Base-by-base conservation (phyloP, 2,888 invertebrate genomes). In the Dastarcus helophoroides region DNA sequence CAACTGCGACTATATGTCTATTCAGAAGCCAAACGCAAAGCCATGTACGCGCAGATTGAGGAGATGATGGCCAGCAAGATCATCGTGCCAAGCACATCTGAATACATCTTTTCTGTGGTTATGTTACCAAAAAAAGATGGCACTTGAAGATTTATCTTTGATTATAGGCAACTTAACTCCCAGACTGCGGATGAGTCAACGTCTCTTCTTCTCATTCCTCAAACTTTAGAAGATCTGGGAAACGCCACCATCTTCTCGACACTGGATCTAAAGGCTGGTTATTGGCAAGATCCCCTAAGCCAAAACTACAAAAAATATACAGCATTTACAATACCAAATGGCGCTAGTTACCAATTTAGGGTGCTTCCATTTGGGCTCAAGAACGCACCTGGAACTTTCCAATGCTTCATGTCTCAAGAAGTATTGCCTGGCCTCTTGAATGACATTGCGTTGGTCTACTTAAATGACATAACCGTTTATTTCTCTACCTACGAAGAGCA, bases 161-260 rank as follows among this genome's bases (percentile, higher is more conserved):
- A 50, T 19, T 48, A 38, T 22, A 11, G 51, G 1, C 36, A 40
- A 14, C 31, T 53, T 0, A 55, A 53, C 29, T 22, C 26, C 3
- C 46, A 50, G 1, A 46, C 50, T 0, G 35, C 40, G 19, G 38
- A 41, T n/a, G 45, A 48, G 31, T 47, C 49, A 0, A 48, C 51
- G 27, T 49, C 47, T 2, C 11, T 53, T 0, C 53, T 37, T 1
- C 41, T 44, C 13, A 44, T 50, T 17, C 38, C 38, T 1, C 30
- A 36, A 3, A 52, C 50, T 3, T 14, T 53, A n/a, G 41, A 47
- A n/a, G 39, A 39, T n/a, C 32, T 52, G 3, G 32, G 46, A 2
- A 27, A 37, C 4, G 50, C 50, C 2, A 32, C 32, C 5, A 52
- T 41, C 24, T 40, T 53, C 3, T 41, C 42, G 2, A 46, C 47